Conservation (phyloP, 2,888 invertebrate species). For the Eudemis profundana region DNA sequence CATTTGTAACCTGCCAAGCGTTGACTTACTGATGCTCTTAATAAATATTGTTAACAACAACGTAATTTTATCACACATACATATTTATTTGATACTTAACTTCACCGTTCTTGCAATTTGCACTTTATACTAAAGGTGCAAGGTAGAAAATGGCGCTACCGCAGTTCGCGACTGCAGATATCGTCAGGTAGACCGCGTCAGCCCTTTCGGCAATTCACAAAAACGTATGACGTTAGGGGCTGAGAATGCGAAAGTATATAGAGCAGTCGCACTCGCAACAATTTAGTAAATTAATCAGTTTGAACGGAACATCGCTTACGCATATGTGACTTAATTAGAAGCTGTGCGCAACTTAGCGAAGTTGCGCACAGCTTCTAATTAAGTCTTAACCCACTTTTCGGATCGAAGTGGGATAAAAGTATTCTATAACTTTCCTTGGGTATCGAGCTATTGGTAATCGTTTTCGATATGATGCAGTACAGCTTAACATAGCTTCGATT, state of each 20-base stretch:
- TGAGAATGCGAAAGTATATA: slow-evolving; percentile 14
- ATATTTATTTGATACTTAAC: slow-evolving; percentile 26
- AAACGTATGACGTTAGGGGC: slow-evolving; percentile 33
- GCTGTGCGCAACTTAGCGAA: too few species aligned
- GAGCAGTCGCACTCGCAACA: too few species aligned
- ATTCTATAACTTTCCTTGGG: too few species aligned
- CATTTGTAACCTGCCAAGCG: not conserved
- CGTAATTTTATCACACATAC: slow-evolving; percentile 15
- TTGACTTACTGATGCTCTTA: not conserved
- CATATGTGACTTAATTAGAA: too few species aligned
- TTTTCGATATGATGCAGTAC: too few species aligned
- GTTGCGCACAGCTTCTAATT: too few species aligned
- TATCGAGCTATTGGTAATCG: too few species aligned
- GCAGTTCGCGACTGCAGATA: slow-evolving; percentile 8
- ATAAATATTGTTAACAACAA: slow-evolving; percentile 21
- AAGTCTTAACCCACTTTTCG: too few species aligned
- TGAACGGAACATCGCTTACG: too few species aligned
- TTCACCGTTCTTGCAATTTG: not conserved
- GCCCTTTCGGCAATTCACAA: slow-evolving; percentile 31
- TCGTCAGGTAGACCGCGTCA: slow-evolving; percentile 28
- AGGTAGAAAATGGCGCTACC: not conserved
- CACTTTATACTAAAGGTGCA: not conserved
- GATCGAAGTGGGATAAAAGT: too few species aligned
- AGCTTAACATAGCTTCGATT: too few species aligned
- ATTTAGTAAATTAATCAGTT: too few species aligned